Evolutionary conservation across 2,888 invertebrate genomes (phyloP).

Genomic region (Pasiphila rectangulata): DNA sequence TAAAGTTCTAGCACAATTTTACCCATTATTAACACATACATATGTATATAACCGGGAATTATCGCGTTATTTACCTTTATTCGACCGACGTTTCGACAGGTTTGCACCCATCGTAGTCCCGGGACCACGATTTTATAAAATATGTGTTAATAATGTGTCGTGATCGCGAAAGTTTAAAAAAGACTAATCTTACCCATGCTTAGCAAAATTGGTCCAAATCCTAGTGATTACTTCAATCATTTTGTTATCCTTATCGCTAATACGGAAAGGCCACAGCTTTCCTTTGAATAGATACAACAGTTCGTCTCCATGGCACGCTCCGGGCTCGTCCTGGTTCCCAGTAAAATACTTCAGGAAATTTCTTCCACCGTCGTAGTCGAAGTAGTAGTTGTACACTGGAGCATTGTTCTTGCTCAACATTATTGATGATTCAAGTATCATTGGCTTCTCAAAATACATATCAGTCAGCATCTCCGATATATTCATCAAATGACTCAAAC

Average conservation of each 20-base stretch:
- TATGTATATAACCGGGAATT: too few relatives aligned
- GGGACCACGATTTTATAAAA: too few relatives aligned
- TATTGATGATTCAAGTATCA: slow-evolving; percentile 54
- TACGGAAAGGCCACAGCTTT: slow-evolving; percentile 51
- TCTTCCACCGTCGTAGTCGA: slow-evolving; percentile 60
- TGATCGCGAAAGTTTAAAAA: too few relatives aligned
- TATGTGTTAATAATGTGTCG: too few relatives aligned
- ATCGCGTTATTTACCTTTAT: too few relatives aligned
- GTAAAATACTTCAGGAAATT: slow-evolving; percentile 54
- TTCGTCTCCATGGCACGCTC: slow-evolving; percentile 69
- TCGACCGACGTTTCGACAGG: too few relatives aligned
- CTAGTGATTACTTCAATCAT: slow-evolving; percentile 59
- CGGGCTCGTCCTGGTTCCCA: slow-evolving; percentile 46
- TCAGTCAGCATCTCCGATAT: slow-evolving; percentile 60
- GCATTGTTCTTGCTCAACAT: slow-evolving; percentile 38
- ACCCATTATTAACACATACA: too few relatives aligned
- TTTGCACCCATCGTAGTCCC: too few relatives aligned
- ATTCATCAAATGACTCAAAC: slow-evolving; percentile 55
- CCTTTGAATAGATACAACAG: slow-evolving; percentile 62
- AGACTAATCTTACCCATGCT: slow-evolving; percentile 56
- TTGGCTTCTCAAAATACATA: slow-evolving; percentile 66
- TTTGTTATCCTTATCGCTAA: slow-evolving; percentile 46
- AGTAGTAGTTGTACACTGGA: slow-evolving; percentile 61
- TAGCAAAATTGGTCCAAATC: slow-evolving; percentile 71
- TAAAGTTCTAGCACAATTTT: too few relatives aligned